phyloP scores from a whole-genome alignment of 2,888 invertebrate genomes.

The Chorisops tibialis region DNA sequence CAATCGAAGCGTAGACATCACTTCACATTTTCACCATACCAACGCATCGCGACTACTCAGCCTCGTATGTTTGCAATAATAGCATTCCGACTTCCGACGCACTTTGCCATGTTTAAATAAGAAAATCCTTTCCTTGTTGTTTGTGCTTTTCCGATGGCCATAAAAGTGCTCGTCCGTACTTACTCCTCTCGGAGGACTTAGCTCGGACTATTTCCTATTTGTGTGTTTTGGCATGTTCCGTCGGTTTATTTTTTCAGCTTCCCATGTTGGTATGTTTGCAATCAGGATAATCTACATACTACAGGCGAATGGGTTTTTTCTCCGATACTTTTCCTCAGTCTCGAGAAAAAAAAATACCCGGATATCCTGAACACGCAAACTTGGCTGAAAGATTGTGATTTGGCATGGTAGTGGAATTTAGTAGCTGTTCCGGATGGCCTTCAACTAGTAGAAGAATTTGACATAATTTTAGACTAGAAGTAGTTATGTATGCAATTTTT shows the following conservation, averaged over 20 bases:
- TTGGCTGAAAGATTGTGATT: neutral
- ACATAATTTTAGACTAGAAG: neutral
- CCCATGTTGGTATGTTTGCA: constrained; percentile 9
- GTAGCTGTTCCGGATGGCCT: too few species aligned
- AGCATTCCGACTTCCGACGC: neutral
- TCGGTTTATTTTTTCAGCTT: neutral
- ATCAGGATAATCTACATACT: constrained; percentile 25
- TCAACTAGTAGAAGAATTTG: too few species aligned
- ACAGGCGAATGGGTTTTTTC: neutral
- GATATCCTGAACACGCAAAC: constrained; percentile 5
- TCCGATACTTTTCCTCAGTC: neutral
- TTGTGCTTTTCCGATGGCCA: neutral
- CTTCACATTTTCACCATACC: too few species aligned
- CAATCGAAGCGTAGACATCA: too few species aligned
- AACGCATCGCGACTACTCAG: too few species aligned
- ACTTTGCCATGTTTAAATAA: constrained; percentile 14
- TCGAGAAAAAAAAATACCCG: neutral
- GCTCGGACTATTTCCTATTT: neutral
- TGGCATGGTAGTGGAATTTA: constrained; percentile 1
- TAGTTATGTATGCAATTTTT: too few species aligned
- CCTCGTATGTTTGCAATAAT: too few species aligned
- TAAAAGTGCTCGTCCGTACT: neutral
- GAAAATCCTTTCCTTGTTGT: constrained; percentile 13
- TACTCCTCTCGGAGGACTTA: neutral
- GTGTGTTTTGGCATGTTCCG: neutral